A percentile compares a stretch with the other conserved stretches of the same genome.
Conservation (phyloP, 1,140 invertebrate species). For the Solenopsis invicta region DNA sequence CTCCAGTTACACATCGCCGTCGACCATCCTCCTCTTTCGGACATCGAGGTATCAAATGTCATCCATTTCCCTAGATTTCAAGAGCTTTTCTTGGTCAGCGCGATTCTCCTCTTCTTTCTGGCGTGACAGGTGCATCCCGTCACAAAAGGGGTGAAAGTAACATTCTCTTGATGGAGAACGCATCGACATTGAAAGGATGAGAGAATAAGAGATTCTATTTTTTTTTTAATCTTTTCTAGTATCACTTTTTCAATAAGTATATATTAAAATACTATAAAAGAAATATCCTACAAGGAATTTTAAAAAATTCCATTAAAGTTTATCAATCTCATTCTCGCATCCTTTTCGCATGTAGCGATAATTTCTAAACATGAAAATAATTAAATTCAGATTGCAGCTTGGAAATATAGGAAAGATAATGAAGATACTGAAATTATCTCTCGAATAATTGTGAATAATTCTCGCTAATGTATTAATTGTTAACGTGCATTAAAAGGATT, state of each 20-base stretch:
- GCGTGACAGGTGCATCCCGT: background rate
- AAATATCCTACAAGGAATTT: background rate
- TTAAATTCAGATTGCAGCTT: background rate
- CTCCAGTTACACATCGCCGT: constrained; percentile 33
- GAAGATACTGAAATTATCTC: background rate
- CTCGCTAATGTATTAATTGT: constrained; percentile 22
- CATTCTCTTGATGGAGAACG: background rate
- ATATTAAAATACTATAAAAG: background rate
- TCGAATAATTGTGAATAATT: background rate
- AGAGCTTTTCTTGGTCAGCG: constrained; percentile 7
- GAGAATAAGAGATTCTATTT: background rate
- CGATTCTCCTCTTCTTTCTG: background rate
- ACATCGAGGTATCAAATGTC: constrained; percentile 28
- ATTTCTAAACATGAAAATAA: background rate
- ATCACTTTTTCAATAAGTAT: background rate
- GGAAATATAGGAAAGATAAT: background rate
- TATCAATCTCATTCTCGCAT: background rate
- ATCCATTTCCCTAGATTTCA: constrained; percentile 13
- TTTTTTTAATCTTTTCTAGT: background rate
- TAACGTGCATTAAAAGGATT: background rate
- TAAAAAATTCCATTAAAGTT: constrained; percentile 8
- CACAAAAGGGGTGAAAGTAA: background rate
- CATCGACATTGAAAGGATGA: background rate
- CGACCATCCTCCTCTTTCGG: background rate
- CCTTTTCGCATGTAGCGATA: background rate